Evolutionary conservation across 2,113 vertebrate species (phyloP).

Genomic region (Oryzias woworae): DNA sequence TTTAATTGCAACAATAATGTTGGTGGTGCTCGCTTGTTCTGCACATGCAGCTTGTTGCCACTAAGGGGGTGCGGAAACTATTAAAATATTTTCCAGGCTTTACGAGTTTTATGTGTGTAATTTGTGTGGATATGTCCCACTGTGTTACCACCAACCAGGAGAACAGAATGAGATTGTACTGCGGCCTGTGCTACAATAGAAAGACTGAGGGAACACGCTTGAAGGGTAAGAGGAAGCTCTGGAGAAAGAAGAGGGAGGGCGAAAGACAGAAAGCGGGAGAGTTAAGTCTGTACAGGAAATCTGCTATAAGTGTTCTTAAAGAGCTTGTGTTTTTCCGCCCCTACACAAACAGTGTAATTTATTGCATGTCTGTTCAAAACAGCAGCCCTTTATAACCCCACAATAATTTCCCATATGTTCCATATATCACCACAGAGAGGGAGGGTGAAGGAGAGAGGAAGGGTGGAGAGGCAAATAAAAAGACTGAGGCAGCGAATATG

Average conservation of each 20-base stretch:
- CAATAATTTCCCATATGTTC: constrained; percentile 79
- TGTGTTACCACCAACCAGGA: constrained; percentile 76
- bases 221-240: constrained; percentile 44
- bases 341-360: constrained; percentile 76
- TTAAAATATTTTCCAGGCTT: constrained; percentile 80
- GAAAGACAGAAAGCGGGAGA: constrained; percentile 22
- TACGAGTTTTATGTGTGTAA: constrained; percentile 77
- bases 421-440: constrained; percentile 73
- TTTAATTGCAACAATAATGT: constrained; percentile 80
- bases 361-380: constrained; percentile 77
- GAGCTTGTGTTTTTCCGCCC: constrained; percentile 65
- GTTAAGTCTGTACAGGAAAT: constrained; percentile 63
- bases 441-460: constrained; percentile 43
- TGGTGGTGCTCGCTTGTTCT: constrained; percentile 62
- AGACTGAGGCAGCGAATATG: constrained; percentile 62
- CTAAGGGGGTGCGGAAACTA: constrained; percentile 75
- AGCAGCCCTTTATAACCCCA: constrained; percentile 77
- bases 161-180: constrained; percentile 69
- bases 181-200: constrained; percentile 54
- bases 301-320: constrained; percentile 71
- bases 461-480: constrained; percentile 28
- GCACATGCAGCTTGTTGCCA: constrained; percentile 69
- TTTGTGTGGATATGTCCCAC: constrained; percentile 79
- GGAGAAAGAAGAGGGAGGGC: constrained; percentile 28
- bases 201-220: constrained; percentile 37